These are phyloP conservation scores for Drosophila diplacantha DNA, from an alignment of 2,888 invertebrate species.

Conservation along the genomic window DNA sequence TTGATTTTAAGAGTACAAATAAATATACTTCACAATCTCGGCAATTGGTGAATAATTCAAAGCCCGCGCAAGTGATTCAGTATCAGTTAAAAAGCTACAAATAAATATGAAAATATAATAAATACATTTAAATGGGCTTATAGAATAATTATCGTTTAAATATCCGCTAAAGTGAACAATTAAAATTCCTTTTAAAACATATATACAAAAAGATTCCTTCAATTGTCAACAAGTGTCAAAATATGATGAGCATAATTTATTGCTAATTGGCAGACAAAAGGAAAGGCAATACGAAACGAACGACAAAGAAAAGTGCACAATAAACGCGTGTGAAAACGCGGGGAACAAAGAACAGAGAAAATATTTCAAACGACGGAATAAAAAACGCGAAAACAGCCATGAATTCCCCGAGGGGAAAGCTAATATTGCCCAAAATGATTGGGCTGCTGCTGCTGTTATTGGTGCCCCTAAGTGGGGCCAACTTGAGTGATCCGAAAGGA, in stretches of 20 bases:
- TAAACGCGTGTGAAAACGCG: slow-evolving; percentile 12
- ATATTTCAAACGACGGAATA: slow-evolving; percentile 3
- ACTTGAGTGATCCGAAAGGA: slow-evolving; percentile 28
- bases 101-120: background rate
- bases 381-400: slow-evolving; percentile 15
- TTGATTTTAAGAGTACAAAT: background rate
- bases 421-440: slow-evolving; percentile 18
- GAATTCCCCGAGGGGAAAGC: slow-evolving; percentile 7
- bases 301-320: slow-evolving; percentile 26
- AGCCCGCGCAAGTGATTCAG: background rate
- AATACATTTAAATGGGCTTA: background rate
- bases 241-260: slow-evolving; percentile 18
- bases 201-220: background rate
- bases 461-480: slow-evolving; percentile 21
- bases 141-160: background rate
- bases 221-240: slow-evolving; percentile 35
- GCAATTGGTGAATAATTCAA: background rate
- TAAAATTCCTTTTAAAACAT: slow-evolving; percentile 9
- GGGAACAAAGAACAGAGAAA: slow-evolving; percentile 1
- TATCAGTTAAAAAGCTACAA: background rate
- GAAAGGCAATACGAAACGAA: slow-evolving; percentile 1
- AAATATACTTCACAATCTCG: background rate
- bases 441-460: slow-evolving; percentile 50
- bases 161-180: slow-evolving; percentile 5
- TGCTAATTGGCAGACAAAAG: slow-evolving; percentile 24